Evolutionary conservation across 2,113 vertebrate genomes (phyloP), one percentile per base, ranked within the genome.

Genomic region (Arvicanthis niloticus): DNA sequence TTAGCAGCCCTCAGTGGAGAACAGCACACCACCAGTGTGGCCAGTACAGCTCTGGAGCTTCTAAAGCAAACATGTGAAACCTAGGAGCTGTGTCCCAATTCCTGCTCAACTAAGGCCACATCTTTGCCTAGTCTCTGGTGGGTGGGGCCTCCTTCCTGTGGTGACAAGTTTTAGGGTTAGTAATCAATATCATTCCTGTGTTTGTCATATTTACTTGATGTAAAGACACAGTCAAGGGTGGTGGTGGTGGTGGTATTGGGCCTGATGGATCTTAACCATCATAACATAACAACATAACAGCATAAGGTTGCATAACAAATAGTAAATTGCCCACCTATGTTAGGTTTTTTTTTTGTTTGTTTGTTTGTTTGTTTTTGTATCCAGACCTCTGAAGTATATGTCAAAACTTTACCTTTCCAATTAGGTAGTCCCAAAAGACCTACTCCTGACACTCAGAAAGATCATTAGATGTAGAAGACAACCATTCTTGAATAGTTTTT

Each of bases 401-500:
- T 88, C 93, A 56, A 60, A 77, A 51, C 29, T 84, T 65, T 22
- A 92, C 10, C 60, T 85, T 72, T 96, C 60, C 53, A 91, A 9
- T 58, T 82, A 76, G 48, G 17, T 76, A 84, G 80, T 65, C 5
- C 42, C 68, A 65, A 96, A 95, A 95, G 60, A 68, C 15, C 45
- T 56, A 53, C 75, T 87, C 92, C 45, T 53, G 11, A 72, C 29
- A 78, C 68, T 65, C 45, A 70, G 56, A 88, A 96, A 80, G 37
- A 9, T 51, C 3, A 10, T 92, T 82, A 24, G 53, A 26, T 76
- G 12, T 31, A 2, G 42, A 91, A 78, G 58, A 82, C 15, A 85
- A 58, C 45, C 56, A 88, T 22, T 92, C 53, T 37, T 82, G 37
- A 85, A n/a, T 89, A 62, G 31, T 75, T 96, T 90, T 73, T 96